Conservation (phyloP, 2,113 vertebrate genomes). For the Alaudala cheleensis region DNA sequence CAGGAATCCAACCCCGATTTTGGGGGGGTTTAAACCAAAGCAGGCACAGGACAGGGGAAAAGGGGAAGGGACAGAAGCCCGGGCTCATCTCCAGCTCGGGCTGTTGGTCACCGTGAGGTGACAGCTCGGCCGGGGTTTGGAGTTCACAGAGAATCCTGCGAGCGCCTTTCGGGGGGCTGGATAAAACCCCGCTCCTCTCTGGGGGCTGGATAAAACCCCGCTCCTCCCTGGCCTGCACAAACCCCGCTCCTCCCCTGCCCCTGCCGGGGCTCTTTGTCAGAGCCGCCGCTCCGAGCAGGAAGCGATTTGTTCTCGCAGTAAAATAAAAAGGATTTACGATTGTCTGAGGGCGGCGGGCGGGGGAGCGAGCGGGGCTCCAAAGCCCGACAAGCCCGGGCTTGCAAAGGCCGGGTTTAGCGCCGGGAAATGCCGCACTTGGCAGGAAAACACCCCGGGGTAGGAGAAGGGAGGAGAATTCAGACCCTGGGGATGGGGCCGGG, state of each 20-base stretch:
- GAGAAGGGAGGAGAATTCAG: neutral
- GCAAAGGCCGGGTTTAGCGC: accelerated
- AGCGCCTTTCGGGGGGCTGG: neutral
- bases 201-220: too few species aligned
- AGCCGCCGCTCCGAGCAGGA: neutral
- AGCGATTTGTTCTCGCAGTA: neutral
- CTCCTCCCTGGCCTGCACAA: neutral
- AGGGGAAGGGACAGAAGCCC: neutral
- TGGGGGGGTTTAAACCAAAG: neutral
- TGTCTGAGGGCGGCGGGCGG: neutral
- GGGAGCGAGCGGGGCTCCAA: neutral
- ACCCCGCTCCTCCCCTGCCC: neutral
- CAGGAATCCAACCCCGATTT: accelerated
- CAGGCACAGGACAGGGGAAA: neutral
- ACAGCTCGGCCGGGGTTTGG: neutral
- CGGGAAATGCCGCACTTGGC: neutral
- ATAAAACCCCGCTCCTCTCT: too few species aligned
- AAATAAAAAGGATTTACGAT: neutral
- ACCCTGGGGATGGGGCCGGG: accelerated
- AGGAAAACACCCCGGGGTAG: neutral
- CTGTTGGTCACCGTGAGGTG: too few species aligned
- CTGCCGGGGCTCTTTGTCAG: neutral
- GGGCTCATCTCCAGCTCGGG: too few species aligned
- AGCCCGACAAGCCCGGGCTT: neutral
- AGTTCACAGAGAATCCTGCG: neutral